Percentiles rank a stretch among this genome's conserved stretches.
phyloP scores from a whole-genome alignment of 1,140 invertebrate species.

The Brachionus asplanchnoidis region DNA sequence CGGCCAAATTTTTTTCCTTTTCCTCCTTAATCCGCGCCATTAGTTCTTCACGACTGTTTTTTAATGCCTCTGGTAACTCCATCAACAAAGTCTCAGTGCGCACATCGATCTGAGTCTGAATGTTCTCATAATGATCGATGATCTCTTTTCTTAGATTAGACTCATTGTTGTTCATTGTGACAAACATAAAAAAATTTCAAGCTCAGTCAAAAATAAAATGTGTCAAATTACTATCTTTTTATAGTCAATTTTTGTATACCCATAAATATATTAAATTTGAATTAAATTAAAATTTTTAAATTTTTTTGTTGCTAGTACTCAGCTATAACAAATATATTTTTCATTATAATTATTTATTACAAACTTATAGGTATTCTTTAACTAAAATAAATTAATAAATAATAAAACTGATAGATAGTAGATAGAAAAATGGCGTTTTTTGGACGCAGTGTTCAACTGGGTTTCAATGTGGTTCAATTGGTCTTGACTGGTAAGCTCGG shows the following conservation, averaged over 20 bases:
- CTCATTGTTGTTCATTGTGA: neutral
- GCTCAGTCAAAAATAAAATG: neutral
- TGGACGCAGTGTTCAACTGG: neutral
- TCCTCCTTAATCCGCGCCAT: slow-evolving; percentile 23
- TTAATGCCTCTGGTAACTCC: slow-evolving; percentile 17
- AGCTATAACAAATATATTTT: neutral
- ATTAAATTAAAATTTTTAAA: neutral
- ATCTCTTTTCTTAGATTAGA: neutral
- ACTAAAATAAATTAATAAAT: neutral
- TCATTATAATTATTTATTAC: slow-evolving; percentile 1
- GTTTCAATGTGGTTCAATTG: neutral
- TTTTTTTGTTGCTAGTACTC: neutral
- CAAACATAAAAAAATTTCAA: neutral
- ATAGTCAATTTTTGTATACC: neutral
- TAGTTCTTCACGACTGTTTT: slow-evolving; percentile 18
- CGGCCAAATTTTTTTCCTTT: slow-evolving; percentile 28
- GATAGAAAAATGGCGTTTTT: neutral
- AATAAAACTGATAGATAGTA: neutral
- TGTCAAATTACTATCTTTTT: neutral
- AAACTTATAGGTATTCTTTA: neutral
- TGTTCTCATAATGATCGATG: slow-evolving; percentile 34
- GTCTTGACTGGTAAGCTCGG: neutral
- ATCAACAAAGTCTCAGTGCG: slow-evolving; percentile 22
- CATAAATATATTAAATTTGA: neutral
- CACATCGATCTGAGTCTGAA: slow-evolving; percentile 11